Base-by-base conservation (phyloP, 1,140 invertebrate genomes). In the Trichomalopsis sarcophagae region DNA sequence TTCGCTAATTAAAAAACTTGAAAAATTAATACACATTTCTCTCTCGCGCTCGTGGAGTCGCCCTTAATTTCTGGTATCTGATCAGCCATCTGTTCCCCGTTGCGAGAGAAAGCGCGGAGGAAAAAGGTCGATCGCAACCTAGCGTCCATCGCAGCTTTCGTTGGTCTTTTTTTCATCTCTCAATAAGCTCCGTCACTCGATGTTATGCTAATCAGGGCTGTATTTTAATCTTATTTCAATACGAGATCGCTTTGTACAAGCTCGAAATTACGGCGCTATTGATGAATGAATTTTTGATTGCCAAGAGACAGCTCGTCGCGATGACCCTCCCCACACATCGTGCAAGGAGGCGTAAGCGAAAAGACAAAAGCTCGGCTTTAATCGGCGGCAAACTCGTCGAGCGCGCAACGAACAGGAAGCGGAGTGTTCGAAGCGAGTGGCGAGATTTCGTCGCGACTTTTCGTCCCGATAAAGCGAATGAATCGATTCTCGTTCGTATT, bases 1-100 rank as follows among this genome's bases (percentile, higher is more conserved):
- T 93, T 93, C 92, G 91, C 92, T 93, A 93, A 93, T 93, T 93
- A 93, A 93, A 93, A 93, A 93, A 93, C 93, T 93, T 93, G 93
- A 93, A 93, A 93, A 93, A 93, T 93, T 93, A 93, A 93, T 93
- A 93, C 92, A 93, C 92, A 93, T 93, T 93, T 93, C 90, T 93
- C 92, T 92, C 89, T 88, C 87, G 71, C 62, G 66, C 40, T 85
- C 88, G 87, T 83, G 84, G 89, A 86, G 90, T 83, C 85, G 90
- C 90, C 90, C 91, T 93, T 92, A 93, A 92, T 93, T 91, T 92
- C 89, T 91, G 90, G 90, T 93, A 93, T 93, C 92, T 93, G 92
- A 93, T 93, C 91, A 89, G 91, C 92, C 92, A 93, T 93, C 92
- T 93, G 92, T 93, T 93, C 88, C 91, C 89, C 89, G n/a, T 89